Percentiles rank a stretch among this genome's conserved stretches.
Evolutionary conservation across 2,113 vertebrate genomes (phyloP).

Genomic region (Dissostichus mawsoni): DNA sequence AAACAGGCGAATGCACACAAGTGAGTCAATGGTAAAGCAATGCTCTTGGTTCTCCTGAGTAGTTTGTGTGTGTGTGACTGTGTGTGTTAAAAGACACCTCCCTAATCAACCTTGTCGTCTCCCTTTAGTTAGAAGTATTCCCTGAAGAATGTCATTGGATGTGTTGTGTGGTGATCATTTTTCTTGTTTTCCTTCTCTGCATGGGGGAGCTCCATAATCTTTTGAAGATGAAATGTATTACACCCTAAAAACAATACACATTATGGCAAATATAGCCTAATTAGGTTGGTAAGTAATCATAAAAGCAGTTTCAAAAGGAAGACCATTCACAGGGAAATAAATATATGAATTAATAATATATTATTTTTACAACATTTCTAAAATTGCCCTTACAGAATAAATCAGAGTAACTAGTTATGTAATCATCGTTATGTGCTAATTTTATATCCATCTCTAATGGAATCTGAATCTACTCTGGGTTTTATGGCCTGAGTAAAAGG

Average conservation of each 20-base stretch:
- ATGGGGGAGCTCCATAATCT: too few relatives aligned
- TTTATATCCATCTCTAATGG: conserved; percentile 11
- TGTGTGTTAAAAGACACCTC: conserved; percentile 15
- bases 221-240: neutral
- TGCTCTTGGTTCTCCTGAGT: conserved; percentile 29
- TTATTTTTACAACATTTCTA: conserved; percentile 8
- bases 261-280: neutral
- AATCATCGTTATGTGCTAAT: neutral
- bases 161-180: neutral
- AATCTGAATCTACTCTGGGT: conserved; percentile 1
- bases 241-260: neutral
- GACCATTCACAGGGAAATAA: neutral
- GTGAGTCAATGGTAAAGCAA: neutral
- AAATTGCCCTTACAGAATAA: neutral
- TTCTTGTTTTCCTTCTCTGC: too few relatives aligned
- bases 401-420: conserved; percentile 8
- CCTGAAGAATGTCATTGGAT: too few relatives aligned
- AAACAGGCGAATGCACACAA: neutral
- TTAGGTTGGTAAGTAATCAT: neutral
- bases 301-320: neutral
- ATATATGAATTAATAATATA: neutral
- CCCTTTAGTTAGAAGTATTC: too few relatives aligned
- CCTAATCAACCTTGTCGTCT: too few relatives aligned
- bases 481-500: neutral
- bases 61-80: conserved; percentile 16